Conservation (phyloP, 2,113 vertebrate genomes). For the Turdus rufiventris region DNA sequence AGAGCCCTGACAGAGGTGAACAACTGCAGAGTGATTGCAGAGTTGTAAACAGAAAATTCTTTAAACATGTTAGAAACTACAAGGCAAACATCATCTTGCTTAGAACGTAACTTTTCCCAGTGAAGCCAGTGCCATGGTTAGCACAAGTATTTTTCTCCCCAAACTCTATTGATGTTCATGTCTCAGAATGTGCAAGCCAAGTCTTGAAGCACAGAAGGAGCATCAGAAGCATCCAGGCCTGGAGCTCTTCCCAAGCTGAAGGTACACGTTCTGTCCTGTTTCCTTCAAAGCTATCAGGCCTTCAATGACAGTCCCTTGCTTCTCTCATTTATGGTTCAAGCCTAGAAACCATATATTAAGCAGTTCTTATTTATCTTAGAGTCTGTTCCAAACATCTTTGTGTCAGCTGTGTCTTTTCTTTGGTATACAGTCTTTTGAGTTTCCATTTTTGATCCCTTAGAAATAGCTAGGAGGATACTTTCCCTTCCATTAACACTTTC, state of each 20-base stretch:
- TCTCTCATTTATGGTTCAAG: background rate
- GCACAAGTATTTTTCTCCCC: background rate
- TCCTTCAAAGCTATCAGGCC: background rate
- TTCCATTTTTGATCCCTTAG: background rate
- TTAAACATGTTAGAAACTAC: background rate
- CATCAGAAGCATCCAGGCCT: background rate
- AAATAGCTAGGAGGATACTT: background rate
- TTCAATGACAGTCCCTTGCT: background rate
- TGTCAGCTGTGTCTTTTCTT: background rate
- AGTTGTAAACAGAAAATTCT: background rate
- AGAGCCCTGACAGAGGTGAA: background rate
- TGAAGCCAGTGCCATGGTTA: accelerated
- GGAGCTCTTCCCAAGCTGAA: background rate
- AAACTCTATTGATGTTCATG: background rate
- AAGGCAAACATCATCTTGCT: background rate
- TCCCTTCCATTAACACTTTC: background rate
- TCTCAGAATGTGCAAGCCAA: background rate
- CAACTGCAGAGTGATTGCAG: background rate
- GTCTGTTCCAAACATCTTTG: background rate
- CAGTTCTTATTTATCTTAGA: background rate
- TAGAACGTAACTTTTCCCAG: accelerated
- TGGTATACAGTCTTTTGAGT: background rate
- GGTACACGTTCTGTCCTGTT: background rate
- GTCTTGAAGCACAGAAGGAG: background rate
- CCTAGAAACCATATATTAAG: background rate